Evolutionary conservation across 2,888 invertebrate species (phyloP).

Genomic region (Andrena praecox): DNA sequence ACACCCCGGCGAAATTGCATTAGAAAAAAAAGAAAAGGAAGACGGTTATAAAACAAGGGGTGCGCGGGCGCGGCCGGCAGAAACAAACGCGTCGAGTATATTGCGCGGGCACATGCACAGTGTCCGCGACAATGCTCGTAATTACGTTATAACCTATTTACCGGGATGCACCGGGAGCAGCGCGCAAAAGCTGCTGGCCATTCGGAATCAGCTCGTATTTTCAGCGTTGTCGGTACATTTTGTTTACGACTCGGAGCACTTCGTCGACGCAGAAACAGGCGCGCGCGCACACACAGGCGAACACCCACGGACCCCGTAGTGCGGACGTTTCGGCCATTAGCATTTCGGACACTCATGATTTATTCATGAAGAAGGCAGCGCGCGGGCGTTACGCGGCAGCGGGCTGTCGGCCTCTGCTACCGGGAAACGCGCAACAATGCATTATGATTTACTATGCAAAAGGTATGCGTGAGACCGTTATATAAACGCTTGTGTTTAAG

Average conservation of each 20-base stretch:
- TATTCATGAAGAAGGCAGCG: slow-evolving; percentile 69
- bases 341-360: slow-evolving; percentile 73
- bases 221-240: slow-evolving; percentile 60
- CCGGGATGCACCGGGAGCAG: not conserved
- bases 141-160: slow-evolving; percentile 54
- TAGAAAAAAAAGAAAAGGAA: not conserved
- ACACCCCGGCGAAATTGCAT: not conserved
- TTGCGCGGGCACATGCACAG: slow-evolving; percentile 1
- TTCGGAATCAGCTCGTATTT: slow-evolving; percentile 58
- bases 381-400: slow-evolving; percentile 3
- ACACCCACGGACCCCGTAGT: slow-evolving; percentile 20
- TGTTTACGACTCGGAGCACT: slow-evolving; percentile 62
- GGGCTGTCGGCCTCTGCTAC: not conserved
- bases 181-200: slow-evolving; percentile 42
- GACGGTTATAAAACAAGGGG: not conserved
- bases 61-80: not conserved
- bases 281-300: not conserved
- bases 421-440: slow-evolving; percentile 68
- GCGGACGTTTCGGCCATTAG: slow-evolving; percentile 70
- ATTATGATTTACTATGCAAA: slow-evolving; percentile 69
- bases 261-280: slow-evolving; percentile 53
- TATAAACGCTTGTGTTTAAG: slow-evolving; percentile 68
- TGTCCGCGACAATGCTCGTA: slow-evolving; percentile 18
- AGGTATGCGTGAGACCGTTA: slow-evolving; percentile 63
- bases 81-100: not conserved